These are phyloP conservation scores for Palythoa caribaeorum DNA, from an alignment of 92 coral and sea anemone genomes.

Conservation along the genomic window DNA sequence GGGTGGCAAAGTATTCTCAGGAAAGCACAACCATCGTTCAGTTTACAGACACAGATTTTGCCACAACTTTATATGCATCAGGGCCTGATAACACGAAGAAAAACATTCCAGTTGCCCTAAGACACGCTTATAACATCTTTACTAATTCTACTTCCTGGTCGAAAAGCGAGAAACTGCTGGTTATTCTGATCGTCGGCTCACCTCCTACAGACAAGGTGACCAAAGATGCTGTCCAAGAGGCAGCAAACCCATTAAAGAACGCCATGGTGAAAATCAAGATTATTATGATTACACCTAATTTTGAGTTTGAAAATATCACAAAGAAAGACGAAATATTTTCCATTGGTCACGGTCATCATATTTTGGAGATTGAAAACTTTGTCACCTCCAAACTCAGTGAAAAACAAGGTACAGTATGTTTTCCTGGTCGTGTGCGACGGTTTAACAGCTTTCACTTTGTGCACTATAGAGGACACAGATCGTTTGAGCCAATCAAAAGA, in stretches of 20 bases:
- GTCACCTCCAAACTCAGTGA: neutral
- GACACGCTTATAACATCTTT: neutral
- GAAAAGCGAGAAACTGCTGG: constrained; percentile 3
- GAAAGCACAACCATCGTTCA: neutral
- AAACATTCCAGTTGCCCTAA: neutral
- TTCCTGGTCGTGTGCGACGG: too few species aligned
- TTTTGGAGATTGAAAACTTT: neutral
- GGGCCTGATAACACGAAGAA: neutral
- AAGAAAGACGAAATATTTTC: constrained; percentile 10
- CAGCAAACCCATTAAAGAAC: neutral
- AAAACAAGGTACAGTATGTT: neutral
- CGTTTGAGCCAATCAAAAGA: too few species aligned
- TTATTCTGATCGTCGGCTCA: constrained; percentile 19
- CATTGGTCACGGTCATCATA: constrained; percentile 3
- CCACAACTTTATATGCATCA: neutral
- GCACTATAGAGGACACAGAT: too few species aligned
- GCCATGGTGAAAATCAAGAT: neutral
- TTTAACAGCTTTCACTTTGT: too few species aligned
- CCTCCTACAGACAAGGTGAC: neutral
- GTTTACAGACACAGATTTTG: constrained; percentile 4
- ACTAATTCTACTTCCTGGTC: neutral
- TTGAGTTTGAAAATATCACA: constrained; percentile 13
- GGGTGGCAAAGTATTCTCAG: constrained; percentile 6
- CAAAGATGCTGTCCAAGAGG: neutral
- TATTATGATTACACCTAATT: neutral